Percentiles rank a stretch among this genome's conserved stretches.
phyloP scores from a whole-genome alignment of 2,797 vertebrate species.

The Hypotaenidia okinawae region DNA sequence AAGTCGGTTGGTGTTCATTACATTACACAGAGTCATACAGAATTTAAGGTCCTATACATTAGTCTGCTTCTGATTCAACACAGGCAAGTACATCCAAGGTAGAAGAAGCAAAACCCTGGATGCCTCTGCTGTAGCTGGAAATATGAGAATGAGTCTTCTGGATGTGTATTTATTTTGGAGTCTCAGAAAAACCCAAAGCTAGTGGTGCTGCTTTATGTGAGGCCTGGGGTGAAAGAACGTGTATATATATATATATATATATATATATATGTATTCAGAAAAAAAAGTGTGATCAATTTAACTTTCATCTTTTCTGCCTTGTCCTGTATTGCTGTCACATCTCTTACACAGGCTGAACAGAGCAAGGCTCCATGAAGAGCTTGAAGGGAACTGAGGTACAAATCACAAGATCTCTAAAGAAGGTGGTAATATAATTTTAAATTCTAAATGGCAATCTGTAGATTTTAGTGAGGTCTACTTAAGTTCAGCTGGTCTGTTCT shows the following conservation, averaged over 20 bases:
- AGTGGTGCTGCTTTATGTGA: conserved; percentile 47
- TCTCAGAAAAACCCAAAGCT: conserved; percentile 35
- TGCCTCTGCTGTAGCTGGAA: conserved; percentile 69
- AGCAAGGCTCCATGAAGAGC: not conserved
- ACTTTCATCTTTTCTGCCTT: conserved; percentile 13
- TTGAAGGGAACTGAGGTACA: not conserved
- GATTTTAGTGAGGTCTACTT: not conserved
- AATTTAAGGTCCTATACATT: conserved; percentile 61
- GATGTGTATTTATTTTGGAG: conserved; percentile 72
- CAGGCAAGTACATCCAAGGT: conserved; percentile 52
- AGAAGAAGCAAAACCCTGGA: conserved; percentile 60
- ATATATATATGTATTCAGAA: not conserved
- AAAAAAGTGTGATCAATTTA: conserved; percentile 3
- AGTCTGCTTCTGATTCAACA: conserved; percentile 60
- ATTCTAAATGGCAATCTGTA: not conserved
- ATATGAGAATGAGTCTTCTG: conserved; percentile 70
- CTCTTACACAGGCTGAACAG: not conserved
- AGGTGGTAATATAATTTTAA: not conserved
- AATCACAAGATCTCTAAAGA: not conserved
- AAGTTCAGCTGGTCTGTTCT: not conserved
- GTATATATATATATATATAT: not conserved
- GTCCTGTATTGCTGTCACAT: not conserved
- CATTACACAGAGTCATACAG: conserved; percentile 47
- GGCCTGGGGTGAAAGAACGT: conserved; percentile 37
- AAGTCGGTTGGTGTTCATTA: conserved; percentile 69